A percentile compares a stretch with the other conserved stretches of the same genome.
These are phyloP conservation scores for Drosophila ezoana DNA, from an alignment of 2,888 invertebrate genomes.

Conservation along the genomic window DNA sequence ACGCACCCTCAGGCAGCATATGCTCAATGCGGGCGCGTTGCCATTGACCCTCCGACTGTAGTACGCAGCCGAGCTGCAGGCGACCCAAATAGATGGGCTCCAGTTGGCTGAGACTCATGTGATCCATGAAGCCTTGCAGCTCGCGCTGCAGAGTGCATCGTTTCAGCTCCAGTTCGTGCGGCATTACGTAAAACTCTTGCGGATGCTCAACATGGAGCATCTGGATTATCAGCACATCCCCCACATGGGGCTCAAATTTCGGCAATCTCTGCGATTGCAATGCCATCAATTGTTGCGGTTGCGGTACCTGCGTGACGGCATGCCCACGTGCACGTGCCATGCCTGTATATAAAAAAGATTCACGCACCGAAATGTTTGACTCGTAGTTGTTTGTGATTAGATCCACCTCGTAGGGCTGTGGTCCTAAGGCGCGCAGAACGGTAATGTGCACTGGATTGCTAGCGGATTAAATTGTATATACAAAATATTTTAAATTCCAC, in stretches of 20 bases:
- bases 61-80: conserved; percentile 73
- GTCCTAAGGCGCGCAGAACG: conserved; percentile 28
- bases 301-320: not conserved
- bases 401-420: conserved; percentile 84
- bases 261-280: conserved; percentile 32
- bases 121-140: conserved; percentile 57
- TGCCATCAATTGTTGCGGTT: conserved; percentile 38
- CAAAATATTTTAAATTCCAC: not conserved
- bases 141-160: conserved; percentile 29
- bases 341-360: conserved; percentile 84
- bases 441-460: conserved; percentile 71
- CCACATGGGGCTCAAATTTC: conserved; percentile 14
- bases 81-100: conserved; percentile 81
- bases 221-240: conserved; percentile 84
- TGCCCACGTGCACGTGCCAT: conserved; percentile 55
- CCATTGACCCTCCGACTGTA: conserved; percentile 71
- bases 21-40: conserved; percentile 77
- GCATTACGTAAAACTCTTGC: conserved; percentile 88
- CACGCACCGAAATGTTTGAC: conserved; percentile 83
- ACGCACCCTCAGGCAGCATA: conserved; percentile 68
- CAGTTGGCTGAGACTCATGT: conserved; percentile 12
- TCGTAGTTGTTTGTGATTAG: conserved; percentile 78
- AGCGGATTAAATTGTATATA: not conserved
- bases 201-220: conserved; percentile 88
- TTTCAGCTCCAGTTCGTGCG: conserved; percentile 1